Evolutionary conservation across 2,797 vertebrate genomes (phyloP), one percentile per base, ranked within the genome.

Genomic region (Rachycentron canadum): DNA sequence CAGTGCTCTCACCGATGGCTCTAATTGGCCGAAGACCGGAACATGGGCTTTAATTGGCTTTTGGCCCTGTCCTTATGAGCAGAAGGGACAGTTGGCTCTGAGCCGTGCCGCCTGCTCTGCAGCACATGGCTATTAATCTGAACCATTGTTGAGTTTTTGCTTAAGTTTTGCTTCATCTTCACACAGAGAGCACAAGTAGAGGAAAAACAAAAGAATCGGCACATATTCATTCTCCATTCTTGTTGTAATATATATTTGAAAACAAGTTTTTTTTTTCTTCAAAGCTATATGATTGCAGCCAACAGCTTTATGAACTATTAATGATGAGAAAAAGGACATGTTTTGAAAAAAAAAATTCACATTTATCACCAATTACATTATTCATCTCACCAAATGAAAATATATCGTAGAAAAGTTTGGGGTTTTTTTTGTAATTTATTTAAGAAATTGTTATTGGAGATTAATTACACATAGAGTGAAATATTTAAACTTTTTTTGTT

Each of bases 121-220:
- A 88, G 85, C 90, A 88, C 92, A 91, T 85, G 83, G 78, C 82
- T 82, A 82, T 91, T 91, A 87, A 89, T 89, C 84, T 89, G 55
- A 81, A 75, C 78, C 41, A 52, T 77, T 79, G 82, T 67, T 45
- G 64, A 81, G 56, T 77, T 85, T 81, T 81, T 73, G 58, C 82
- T 80, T 67, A 17, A 72, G 88, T 84, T 82, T 32, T 32, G 32
- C 32, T 7, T 83, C 34, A 82, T 77, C 74, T 77, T 80, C 60
- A 53, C 53, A 76, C 43, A 57, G 43, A 75, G 47, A 75, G 52
- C 61, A 75, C 26, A 60, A 61, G 40, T 76, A 47, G 30, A 71
- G 2, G 55, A n/a, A 10, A 55, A 58, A 58, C 30, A 45, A 52
- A 26, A 17, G 1, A 53, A 41, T 66, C 50, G 62, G 7, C 9